These are phyloP conservation scores for Porites rus DNA, from an alignment of 92 coral and sea anemone species.

Conservation along the genomic window DNA sequence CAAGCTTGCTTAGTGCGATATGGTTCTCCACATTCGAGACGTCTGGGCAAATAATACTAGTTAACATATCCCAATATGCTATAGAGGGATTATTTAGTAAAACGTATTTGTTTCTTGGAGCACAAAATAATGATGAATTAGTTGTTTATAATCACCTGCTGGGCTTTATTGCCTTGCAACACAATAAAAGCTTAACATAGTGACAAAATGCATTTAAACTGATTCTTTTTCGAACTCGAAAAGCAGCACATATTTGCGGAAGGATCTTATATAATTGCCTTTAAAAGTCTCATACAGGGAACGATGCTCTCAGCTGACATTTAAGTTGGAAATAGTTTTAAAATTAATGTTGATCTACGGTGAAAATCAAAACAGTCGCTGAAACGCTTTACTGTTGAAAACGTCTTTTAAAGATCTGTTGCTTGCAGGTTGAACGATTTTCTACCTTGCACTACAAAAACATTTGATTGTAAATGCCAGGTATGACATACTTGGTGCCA, in stretches of 20 bases:
- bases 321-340: no score
- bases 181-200: not conserved
- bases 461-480: no score
- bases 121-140: not conserved
- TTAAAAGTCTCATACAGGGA: no score
- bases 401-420: no score
- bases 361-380: no score
- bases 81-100: not conserved
- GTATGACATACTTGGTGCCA: no score
- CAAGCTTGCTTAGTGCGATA: not conserved
- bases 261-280: not conserved
- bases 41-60: not conserved
- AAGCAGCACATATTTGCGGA: not conserved
- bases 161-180: not conserved
- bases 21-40: not conserved
- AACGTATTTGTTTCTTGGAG: not conserved
- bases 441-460: no score
- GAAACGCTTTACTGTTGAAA: no score
- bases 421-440: no score
- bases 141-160: slow-evolving; percentile 24
- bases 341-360: no score
- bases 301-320: no score
- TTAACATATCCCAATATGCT: not conserved
- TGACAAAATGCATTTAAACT: not conserved
- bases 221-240: not conserved